Percentiles rank a stretch among this genome's conserved stretches.
These are phyloP conservation scores for Toxonevra muliebris DNA, from an alignment of 2,888 invertebrate species.

Conservation along the genomic window DNA sequence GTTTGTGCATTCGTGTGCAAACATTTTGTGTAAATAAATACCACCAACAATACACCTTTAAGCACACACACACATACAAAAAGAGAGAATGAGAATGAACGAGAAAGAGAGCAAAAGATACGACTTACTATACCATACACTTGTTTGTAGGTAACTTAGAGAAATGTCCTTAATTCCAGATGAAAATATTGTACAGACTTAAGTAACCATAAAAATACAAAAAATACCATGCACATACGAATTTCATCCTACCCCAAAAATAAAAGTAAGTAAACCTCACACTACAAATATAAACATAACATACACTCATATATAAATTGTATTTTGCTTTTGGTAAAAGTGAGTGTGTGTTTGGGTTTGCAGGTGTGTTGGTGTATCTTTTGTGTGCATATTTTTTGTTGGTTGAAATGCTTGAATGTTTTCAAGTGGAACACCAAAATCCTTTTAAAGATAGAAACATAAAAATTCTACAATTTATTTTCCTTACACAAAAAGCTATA, in stretches of 20 bases:
- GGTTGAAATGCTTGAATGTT: background rate
- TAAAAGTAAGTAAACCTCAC: slow-evolving; percentile 9
- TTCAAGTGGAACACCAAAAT: slow-evolving; percentile 17
- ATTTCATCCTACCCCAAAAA: slow-evolving; percentile 8
- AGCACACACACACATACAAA: too few relatives aligned
- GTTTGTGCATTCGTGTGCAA: too few relatives aligned
- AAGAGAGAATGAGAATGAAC: too few relatives aligned
- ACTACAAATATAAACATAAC: background rate
- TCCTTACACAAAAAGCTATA: slow-evolving; percentile 3
- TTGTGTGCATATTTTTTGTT: background rate
- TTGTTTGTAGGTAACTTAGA: slow-evolving; percentile 1
- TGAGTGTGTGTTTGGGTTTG: background rate
- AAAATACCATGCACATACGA: slow-evolving; percentile 1
- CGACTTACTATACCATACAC: too few relatives aligned
- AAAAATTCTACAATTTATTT: too few relatives aligned
- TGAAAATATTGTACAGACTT: slow-evolving; percentile 25
- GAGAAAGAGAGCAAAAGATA: too few relatives aligned
- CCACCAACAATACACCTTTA: too few relatives aligned
- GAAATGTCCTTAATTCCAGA: slow-evolving; percentile 22
- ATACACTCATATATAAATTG: background rate
- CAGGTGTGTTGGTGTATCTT: background rate
- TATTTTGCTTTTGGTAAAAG: background rate
- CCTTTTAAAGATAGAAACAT: slow-evolving; percentile 18
- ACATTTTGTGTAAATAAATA: too few relatives aligned
- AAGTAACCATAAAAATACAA: slow-evolving; percentile 31